Evolutionary conservation across 2,797 vertebrate species (phyloP), one percentile per base, ranked within the genome.

Genomic region (Sebastes kiyomatsui): DNA sequence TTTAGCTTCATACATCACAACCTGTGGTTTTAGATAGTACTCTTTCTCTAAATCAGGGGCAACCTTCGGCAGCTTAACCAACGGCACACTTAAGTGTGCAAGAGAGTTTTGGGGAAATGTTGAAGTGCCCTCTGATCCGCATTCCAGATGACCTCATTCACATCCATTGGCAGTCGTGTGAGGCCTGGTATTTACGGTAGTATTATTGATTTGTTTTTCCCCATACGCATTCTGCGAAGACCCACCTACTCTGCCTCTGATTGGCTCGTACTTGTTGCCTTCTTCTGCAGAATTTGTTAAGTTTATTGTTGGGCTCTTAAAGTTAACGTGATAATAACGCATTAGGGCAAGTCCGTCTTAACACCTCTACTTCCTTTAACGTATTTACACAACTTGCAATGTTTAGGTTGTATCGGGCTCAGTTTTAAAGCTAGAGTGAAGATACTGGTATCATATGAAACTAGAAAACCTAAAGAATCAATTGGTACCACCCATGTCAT

Each of bases 241-340:
- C 14, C 46, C 18, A 8, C 16, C 42, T 49, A 20, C 18, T 49
- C 1, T n/a, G 49, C 20, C 1, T n/a, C 9, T 22, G 49, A n/a
- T 52, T 52, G 16, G 42, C 42, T 52, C 18, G 16, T 18, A n/a
- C 18, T 52, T 52, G 7, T 52, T 52, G 46, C 46, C 46, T 52
- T 52, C 46, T n/a, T 52, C 42, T 52, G 49, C 49, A 52, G 2
- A 52, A 0, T 52, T n/a, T 52, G 20, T 52, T 22, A 52, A 0
- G 20, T n/a, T 52, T n/a, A n/a, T 52, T 52, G 49, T 49, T 0
- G 42, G 42, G 42, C 42, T 3, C 0, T 46, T 1, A 49, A 49
- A 49, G 42, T 49, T 49, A 49, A 49, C 3, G 46, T 49, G 46
- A 49, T 49, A 49, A 49, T 49, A 20, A 49, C 16, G 16, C 42